Evolutionary conservation across 2,113 vertebrate genomes (phyloP), one percentile per base, ranked within the genome.

Genomic region (Microtus richardsoni): DNA sequence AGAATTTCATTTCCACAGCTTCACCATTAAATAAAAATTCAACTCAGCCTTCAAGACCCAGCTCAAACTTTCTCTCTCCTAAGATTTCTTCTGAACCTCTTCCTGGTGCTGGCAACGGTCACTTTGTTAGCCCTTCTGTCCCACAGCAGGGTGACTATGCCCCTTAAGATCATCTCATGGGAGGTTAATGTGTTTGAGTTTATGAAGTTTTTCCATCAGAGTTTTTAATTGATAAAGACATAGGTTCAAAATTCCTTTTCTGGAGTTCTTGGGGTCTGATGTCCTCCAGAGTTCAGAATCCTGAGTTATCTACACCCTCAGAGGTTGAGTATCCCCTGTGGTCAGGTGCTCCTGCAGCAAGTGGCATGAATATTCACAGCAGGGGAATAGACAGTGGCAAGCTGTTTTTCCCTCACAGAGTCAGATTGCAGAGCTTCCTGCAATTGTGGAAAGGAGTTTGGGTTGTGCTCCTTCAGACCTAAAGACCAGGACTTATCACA

Each of bases 31-130:
- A 26, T 26, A 89, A 90, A 96, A 84, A 91, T 88, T 62, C 83
- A 93, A 49, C 47, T 94, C 62, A 85, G n/a, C 47, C 70, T 96
- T 97, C 54, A 89, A 96, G 58, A 77, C 47, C 36, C 41, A 62
- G 74, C 5, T 91, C 78, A 91, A 84, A 95, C 70, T 96, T 78
- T 73, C 85, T 58, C 89, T 86, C 77, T 41, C 13, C 87, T 74
- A 58, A 21, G n/a, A 47, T 62, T 28, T 47, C 83, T 70, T 94
- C 74, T 66, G 28, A 36, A 1, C 0, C 33, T 80, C 52, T 68
- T 94, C 60, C 78, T 86, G 68, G 19, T 0, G 7, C 79, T 91
- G 64, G 49, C 58, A 47, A 85, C 47, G 73, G 52, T 58, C 47
- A 44, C 62, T 24, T 70, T 54, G 44, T 93, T 4, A 22, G 41